Conservation (phyloP, 2,888 invertebrate species). For the Mesorhabditis spiculigera region DNA sequence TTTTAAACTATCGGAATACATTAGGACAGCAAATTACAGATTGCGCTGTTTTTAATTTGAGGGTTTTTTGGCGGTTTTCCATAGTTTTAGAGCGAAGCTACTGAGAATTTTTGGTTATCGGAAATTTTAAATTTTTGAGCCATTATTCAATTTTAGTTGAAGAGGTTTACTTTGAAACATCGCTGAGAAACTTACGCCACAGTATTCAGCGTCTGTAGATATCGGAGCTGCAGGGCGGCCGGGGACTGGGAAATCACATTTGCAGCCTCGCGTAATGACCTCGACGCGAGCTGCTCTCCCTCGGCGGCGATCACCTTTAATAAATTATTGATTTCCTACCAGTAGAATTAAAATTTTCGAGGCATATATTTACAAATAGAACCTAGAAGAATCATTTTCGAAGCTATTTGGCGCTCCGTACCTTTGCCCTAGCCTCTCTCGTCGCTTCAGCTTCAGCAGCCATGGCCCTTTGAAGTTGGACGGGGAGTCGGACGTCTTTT, state of each 20-base stretch:
- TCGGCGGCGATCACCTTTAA: slow-evolving; percentile 66
- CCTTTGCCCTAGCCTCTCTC: slow-evolving; percentile 49
- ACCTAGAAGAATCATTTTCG: background rate
- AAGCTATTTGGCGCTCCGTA: slow-evolving; percentile 8
- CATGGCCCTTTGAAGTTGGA: slow-evolving; percentile 73
- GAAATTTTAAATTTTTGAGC: background rate
- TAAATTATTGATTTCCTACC: slow-evolving; percentile 2
- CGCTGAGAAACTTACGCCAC: slow-evolving; percentile 60
- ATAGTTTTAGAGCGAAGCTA: background rate
- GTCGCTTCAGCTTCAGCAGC: slow-evolving; percentile 52
- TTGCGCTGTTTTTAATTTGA: too few species aligned
- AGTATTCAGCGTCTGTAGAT: slow-evolving; percentile 77
- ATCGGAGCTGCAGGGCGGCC: slow-evolving; percentile 71
- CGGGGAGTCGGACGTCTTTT: slow-evolving; percentile 79
- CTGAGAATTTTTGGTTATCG: background rate
- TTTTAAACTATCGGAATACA: too few species aligned
- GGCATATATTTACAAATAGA: too few species aligned
- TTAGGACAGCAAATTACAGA: too few species aligned
- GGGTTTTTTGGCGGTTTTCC: too few species aligned
- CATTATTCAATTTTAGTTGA: too few species aligned
- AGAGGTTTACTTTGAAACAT: background rate
- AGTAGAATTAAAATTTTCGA: background rate
- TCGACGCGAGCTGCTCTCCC: slow-evolving; percentile 69
- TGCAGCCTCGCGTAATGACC: slow-evolving; percentile 79
- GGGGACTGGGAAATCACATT: slow-evolving; percentile 78